Conservation (phyloP, 2,113 vertebrate species). For the Coreoperca whiteheadi region DNA sequence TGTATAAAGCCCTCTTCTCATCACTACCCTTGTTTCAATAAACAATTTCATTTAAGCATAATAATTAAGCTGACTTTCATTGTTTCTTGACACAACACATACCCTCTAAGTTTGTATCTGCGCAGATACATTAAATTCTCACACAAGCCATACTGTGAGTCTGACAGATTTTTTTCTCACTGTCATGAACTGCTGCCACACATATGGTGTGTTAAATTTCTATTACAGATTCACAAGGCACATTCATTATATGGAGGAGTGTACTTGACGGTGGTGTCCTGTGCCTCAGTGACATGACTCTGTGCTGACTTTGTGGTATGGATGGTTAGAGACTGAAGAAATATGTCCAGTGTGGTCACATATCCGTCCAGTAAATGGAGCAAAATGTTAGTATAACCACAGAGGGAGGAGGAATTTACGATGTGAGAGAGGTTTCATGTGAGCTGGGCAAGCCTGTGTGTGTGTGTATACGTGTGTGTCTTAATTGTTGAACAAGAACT, state of each 20-base stretch:
- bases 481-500: slow-evolving; percentile 14
- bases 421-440: slow-evolving; percentile 31
- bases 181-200: slow-evolving; percentile 3
- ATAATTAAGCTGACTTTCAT: not conserved
- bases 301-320: not conserved
- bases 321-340: slow-evolving; percentile 43
- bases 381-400: slow-evolving; percentile 41
- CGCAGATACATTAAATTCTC: slow-evolving; percentile 1
- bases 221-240: not conserved
- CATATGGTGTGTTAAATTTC: not conserved
- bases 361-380: slow-evolving; percentile 49
- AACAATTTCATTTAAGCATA: slow-evolving; percentile 15
- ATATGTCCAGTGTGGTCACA: slow-evolving; percentile 44
- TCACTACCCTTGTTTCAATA: not conserved
- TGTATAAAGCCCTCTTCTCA: not conserved
- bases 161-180: not conserved
- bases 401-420: slow-evolving; percentile 19
- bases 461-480: not conserved
- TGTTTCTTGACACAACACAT: slow-evolving; percentile 14
- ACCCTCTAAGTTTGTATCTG: not conserved
- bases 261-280: slow-evolving; percentile 14
- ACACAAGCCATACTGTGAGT: not conserved
- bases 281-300: not conserved
- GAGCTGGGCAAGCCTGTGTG: not conserved
- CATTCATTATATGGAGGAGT: not conserved